phyloP scores from a whole-genome alignment of 2,113 vertebrate genomes.

The Dolichotis patagonum region DNA sequence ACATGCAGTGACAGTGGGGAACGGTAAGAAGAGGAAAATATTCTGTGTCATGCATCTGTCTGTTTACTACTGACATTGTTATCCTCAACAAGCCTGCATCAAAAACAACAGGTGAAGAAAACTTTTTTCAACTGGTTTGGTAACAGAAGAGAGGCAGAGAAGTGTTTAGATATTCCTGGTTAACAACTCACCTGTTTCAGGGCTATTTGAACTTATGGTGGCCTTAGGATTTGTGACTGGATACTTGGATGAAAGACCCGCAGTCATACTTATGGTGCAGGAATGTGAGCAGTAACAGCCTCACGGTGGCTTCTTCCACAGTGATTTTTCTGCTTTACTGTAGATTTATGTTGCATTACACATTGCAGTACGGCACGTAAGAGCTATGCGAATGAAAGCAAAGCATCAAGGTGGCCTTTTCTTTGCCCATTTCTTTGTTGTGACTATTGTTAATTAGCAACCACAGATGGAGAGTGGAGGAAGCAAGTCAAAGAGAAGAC shows the following conservation, averaged over 20 bases:
- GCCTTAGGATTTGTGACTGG: background rate
- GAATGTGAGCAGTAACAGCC: background rate
- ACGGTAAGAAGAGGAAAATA: background rate
- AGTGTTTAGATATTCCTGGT: background rate
- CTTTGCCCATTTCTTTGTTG: background rate
- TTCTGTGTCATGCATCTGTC: background rate
- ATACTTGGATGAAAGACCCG: background rate
- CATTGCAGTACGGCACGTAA: background rate
- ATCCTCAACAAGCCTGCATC: background rate
- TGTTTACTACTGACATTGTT: constrained; percentile 3
- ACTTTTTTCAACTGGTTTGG: background rate
- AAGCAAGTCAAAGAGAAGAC: background rate
- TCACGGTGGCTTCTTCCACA: background rate
- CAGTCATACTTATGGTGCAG: background rate
- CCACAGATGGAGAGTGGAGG: background rate
- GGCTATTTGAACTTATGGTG: background rate
- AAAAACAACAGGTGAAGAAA: background rate
- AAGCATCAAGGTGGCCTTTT: background rate
- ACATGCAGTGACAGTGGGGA: background rate
- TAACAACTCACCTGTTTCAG: background rate
- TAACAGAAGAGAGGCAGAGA: background rate
- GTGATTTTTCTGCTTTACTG: background rate
- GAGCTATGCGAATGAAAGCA: background rate
- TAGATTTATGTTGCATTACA: background rate
- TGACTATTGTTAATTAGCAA: background rate